Evolutionary conservation across 2,113 vertebrate species (phyloP), one percentile per base, ranked within the genome.

Genomic region (Tychaedon coryphoeus): DNA sequence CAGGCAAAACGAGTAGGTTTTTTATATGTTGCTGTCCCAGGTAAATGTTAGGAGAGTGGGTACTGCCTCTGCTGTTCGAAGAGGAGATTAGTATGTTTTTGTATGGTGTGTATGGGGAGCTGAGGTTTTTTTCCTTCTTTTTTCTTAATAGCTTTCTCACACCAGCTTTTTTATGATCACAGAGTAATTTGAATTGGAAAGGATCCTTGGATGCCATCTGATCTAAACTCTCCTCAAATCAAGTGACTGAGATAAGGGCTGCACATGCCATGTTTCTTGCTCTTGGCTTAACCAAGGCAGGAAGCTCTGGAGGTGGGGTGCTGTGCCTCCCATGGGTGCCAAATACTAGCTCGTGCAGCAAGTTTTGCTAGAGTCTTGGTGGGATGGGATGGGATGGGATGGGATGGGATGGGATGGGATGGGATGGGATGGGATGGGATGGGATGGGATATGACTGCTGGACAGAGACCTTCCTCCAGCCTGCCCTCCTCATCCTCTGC

Each of bases 141-240:
- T 86, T 38, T 24, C 76, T 40, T 92, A 50, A 65, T 70, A 69
- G 87, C 67, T 91, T 94, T 92, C 38, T 93, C 29, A 33, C 38
- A 69, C 42, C 26, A 73, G 34, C 25, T 64, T 61, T 95, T 87
- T 88, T 90, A 71, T 74, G 17, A 64, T 60, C 23, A 58, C 36
- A 47, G 73, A 58, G 56, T 86, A 69, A 29, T 64, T 83, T 57
- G 69, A 86, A 33, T 93, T 95, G 82, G 88, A 94, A 83, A 50
- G 13, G 36, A 85, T 94, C 58, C 74, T 50, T 93, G 26, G 65
- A 33, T 23, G 26, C 67, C 85, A 47, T 88, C 85, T 95, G 92
- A 88, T 92, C 50, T 42, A n/a, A 90, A 72, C 71, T 86, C 14
- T 82, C 25, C 70, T 72, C 40, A 65, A 4, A 18, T 13, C 0